Evolutionary conservation across 2,888 invertebrate genomes (phyloP), one percentile per base, ranked within the genome.

Genomic region (Augochlorella aurata): DNA sequence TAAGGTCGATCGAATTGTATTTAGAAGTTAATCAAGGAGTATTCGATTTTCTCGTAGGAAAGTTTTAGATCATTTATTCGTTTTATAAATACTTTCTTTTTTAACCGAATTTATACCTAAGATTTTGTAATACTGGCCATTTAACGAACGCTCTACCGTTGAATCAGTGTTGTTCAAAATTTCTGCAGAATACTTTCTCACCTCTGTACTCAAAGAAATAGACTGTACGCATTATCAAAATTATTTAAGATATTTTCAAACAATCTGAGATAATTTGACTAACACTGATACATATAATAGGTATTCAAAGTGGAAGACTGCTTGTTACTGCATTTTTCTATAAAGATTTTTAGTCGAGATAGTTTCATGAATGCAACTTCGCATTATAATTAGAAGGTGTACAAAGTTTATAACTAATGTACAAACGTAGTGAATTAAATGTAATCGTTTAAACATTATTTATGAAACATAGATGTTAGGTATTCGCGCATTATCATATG

Each of bases 291-390:
- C 16, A 44, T 45, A 69, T 7, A 24, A 58, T 29, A 76, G 54
- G 21, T 85, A 77, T 85, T 86, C 74, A 70, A 83, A 65, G 74
- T 52, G 61, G 70, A 87, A 87, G 85, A 87, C 83, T 87, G 85
- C 67, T 87, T 78, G 66, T 58, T 83, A 73, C 72, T 87, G 87
- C 87, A 87, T 87, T 87, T 82, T 73, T 58, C 68, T 77, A 65
- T 49, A 44, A 79, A 68, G 65, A 74, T 68, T 71, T 82, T 45
- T 79, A 67, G 45, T 16, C 38, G 67, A 52, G 67, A 54, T 72
- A 38, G 38, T 50, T 47, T 74, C 70, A 29, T 14, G 54, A 73
- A 76, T n/a, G 66, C 9, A 38, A 69, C 49, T 78, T 10, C 63
- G 68, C 58, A 52, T 58, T 63, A 71, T 66, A 68, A 58, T 74